phyloP scores from a whole-genome alignment of 2,888 invertebrate species.

The Amorpha juglandis region DNA sequence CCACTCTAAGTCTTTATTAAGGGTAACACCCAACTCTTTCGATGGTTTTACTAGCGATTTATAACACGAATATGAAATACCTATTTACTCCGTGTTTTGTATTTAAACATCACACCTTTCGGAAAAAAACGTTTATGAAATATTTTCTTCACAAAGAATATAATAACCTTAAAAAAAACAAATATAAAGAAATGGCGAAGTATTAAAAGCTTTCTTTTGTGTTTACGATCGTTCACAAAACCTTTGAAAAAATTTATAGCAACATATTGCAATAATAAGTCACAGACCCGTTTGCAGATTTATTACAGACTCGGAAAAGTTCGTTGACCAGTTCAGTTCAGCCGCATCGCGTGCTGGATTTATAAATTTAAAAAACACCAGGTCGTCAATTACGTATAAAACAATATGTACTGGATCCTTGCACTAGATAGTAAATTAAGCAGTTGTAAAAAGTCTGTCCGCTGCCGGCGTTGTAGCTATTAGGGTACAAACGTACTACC shows the following conservation, averaged over 20 bases:
- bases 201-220: neutral
- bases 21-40: conserved; percentile 2
- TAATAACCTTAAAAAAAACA: neutral
- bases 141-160: no score
- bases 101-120: neutral
- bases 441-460: neutral
- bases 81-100: neutral
- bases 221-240: neutral
- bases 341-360: neutral
- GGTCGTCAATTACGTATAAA: neutral
- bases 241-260: conserved; percentile 13
- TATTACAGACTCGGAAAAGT: conserved; percentile 1
- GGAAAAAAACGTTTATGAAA: neutral
- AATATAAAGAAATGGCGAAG: neutral
- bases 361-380: neutral
- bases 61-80: neutral
- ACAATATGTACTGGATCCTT: neutral
- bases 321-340: conserved; percentile 19
- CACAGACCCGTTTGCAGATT: conserved; percentile 19
- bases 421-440: neutral
- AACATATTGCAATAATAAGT: conserved; percentile 12
- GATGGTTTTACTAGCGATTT: neutral
- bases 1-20: conserved; percentile 8
- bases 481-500: no score
- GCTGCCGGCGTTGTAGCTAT: no score